Evolutionary conservation across 2,113 vertebrate genomes (phyloP).

Genomic region (Scatophagus argus): DNA sequence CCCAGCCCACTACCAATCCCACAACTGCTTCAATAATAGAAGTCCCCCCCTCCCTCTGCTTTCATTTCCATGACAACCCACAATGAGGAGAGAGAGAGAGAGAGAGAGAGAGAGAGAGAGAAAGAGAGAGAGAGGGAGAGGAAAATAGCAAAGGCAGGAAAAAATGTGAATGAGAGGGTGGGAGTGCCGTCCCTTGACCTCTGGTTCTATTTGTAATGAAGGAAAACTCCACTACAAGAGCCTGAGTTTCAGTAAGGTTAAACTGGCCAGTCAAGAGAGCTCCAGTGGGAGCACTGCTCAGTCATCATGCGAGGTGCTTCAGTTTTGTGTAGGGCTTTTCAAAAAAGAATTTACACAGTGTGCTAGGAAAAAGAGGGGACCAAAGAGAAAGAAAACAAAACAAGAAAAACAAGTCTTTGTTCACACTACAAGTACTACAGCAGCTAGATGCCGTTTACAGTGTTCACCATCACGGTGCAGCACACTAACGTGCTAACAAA

Average conservation of each 20-base stretch:
- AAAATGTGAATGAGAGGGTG: conserved; percentile 69
- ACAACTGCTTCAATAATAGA: conserved; percentile 75
- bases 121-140: conserved; percentile 20
- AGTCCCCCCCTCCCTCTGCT: conserved; percentile 47
- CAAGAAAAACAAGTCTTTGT: not conserved
- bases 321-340: not conserved
- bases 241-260: conserved; percentile 41
- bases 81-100: conserved; percentile 48
- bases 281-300: not conserved
- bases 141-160: conserved; percentile 55
- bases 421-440: not conserved
- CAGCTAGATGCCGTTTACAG: not conserved
- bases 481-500: not conserved
- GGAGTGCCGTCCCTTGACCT: conserved; percentile 65
- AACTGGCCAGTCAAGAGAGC: conserved; percentile 48
- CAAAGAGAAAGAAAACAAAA: not conserved
- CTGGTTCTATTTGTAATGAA: conserved; percentile 42
- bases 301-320: not conserved
- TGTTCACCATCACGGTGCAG: not conserved
- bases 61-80: conserved; percentile 85
- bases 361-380: not conserved
- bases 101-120: conserved; percentile 18
- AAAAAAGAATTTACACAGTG: not conserved
- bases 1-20: conserved; percentile 63
- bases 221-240: conserved; percentile 40